Percentiles rank a stretch among this genome's conserved stretches.
Conservation (phyloP, 1,140 invertebrate species). For the Lordiphosa collinella region DNA sequence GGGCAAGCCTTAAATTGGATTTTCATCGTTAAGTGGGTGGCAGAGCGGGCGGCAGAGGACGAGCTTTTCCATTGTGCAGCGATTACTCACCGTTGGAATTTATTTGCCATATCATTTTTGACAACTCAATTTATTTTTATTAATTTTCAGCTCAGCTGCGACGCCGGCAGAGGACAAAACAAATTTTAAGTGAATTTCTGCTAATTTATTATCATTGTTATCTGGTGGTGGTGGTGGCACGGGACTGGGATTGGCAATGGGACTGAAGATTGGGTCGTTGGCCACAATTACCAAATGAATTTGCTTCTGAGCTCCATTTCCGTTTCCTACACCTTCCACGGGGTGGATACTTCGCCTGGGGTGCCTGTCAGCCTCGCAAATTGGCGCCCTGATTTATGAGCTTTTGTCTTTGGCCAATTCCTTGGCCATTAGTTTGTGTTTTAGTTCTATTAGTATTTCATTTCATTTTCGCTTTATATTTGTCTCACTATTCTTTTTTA, state of each 20-base stretch:
- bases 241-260: too few species aligned
- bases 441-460: conserved; percentile 75
- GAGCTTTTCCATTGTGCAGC: conserved; percentile 49
- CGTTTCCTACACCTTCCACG: background rate
- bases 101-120: conserved; percentile 79
- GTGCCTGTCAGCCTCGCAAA: conserved; percentile 58
- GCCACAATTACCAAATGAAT: conserved; percentile 77
- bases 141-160: conserved; percentile 72
- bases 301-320: conserved; percentile 36
- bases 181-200: conserved; percentile 77
- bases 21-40: conserved; percentile 74
- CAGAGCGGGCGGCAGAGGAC: conserved; percentile 26
- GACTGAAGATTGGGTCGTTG: conserved; percentile 49
- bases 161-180: conserved; percentile 16
- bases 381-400: conserved; percentile 76
- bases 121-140: conserved; percentile 80
- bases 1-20: conserved; percentile 73
- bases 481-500: conserved; percentile 30
- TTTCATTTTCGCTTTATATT: conserved; percentile 65
- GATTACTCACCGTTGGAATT: conserved; percentile 79
- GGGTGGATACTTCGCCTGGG: too few species aligned
- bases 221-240: conserved; percentile 45
- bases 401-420: conserved; percentile 62
- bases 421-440: conserved; percentile 56
- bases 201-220: conserved; percentile 79